A percentile compares a stretch with the other conserved stretches of the same genome.
Conservation (phyloP, 2,113 vertebrate species). For the Symphodus melops region DNA sequence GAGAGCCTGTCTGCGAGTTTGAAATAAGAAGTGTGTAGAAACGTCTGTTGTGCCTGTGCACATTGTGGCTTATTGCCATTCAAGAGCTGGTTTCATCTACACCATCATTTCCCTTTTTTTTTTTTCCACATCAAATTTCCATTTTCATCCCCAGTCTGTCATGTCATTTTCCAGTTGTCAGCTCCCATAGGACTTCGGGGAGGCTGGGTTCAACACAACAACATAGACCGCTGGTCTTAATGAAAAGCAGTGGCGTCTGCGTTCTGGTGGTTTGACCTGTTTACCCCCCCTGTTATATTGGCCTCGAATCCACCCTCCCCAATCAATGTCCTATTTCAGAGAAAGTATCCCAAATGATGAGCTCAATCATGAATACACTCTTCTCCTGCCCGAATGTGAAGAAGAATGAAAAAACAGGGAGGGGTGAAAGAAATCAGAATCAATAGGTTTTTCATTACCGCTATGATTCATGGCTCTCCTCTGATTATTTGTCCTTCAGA, state of each 20-base stretch:
- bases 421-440: constrained; percentile 53
- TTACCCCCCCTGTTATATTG: constrained; percentile 45
- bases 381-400: not conserved
- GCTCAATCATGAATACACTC: constrained; percentile 35
- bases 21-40: constrained; percentile 47
- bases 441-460: constrained; percentile 68
- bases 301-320: constrained; percentile 48
- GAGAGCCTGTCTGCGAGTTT: constrained; percentile 48
- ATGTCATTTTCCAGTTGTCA: constrained; percentile 23
- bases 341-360: constrained; percentile 45
- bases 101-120: constrained; percentile 15
- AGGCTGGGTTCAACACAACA: constrained; percentile 10
- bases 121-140: constrained; percentile 26
- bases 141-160: constrained; percentile 13
- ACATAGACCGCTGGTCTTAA: constrained; percentile 53
- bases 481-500: constrained; percentile 53
- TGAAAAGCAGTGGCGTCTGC: constrained; percentile 47
- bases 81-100: constrained; percentile 31
- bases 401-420: not conserved
- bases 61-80: constrained; percentile 47
- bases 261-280: constrained; percentile 52
- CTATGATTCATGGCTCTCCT: constrained; percentile 55
- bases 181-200: constrained; percentile 43
- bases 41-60: constrained; percentile 1
- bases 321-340: constrained; percentile 55